Base-by-base conservation (phyloP, 2,888 invertebrate species). In the Tachina fera region DNA sequence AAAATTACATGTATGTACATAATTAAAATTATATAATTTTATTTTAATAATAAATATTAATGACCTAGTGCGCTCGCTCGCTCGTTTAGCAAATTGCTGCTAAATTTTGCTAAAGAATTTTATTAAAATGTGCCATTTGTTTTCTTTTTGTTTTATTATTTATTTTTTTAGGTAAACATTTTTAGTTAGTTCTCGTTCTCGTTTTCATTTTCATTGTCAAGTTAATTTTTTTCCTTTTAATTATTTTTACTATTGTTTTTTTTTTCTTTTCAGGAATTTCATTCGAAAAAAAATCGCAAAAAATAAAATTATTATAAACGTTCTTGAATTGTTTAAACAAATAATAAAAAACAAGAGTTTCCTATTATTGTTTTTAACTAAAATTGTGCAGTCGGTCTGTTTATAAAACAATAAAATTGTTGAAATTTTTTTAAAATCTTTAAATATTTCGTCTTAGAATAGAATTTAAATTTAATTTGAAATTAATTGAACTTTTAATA, bases 141-240 rank as follows among this genome's bases (percentile, higher is more conserved):
- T 22, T 49, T 51, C 39, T 13, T 39, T 68, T 19, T 19, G 1
- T 13, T 16, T 61, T 13, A 19, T 11, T 51, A 61, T 61, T 43
- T 63, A n/a, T 45, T 2, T 41, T n/a, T 39, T 31, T 68, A 16
- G 41, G 9, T 72, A n/a, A 49, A 45, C 11, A 13, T 56, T 61
- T 60, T 67, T 45, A 45, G 13, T 63, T 70, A 22, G 19, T 70
- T 70, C 49, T 75, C 8, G 19, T 70, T 70, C 49, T 75, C 8
- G 47, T 77, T 63, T 77, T 83, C 77, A 77, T 72, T 83, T 76
- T 60, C 83, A 83, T 53, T 53, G 53, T 53, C 53, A 83, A 67
- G 71, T 60, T 51, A 72, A 70, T 70, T n/a, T 47, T 41, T 31
- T 16, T 56, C n/a, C 9, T 71, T 9, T 61, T 60, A 16, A 19